Percentiles rank a stretch among this genome's conserved stretches.
Evolutionary conservation across 2,113 vertebrate species (phyloP).

Genomic region (Chlorodrepanis virens): DNA sequence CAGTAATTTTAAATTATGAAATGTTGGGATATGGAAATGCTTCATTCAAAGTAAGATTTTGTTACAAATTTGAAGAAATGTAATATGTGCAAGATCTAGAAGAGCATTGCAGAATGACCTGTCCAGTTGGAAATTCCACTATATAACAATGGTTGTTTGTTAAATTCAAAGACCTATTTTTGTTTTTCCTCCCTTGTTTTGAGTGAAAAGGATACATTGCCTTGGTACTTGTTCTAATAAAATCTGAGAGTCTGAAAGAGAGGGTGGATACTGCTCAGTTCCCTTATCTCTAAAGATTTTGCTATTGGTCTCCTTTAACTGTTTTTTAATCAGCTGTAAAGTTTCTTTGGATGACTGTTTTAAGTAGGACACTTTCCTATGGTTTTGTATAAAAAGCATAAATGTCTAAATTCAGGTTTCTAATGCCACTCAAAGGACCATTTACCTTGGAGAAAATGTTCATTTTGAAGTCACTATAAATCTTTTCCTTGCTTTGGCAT

Average conservation of each 20-base stretch:
- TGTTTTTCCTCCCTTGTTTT: not conserved
- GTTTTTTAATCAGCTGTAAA: not conserved
- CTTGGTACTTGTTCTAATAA: not conserved
- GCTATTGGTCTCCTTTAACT: not conserved
- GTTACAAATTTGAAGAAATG: not conserved
- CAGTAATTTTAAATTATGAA: not conserved
- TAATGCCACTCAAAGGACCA: not conserved
- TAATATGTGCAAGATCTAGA: not conserved
- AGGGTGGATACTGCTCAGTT: not conserved
- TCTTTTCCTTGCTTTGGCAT: not conserved
- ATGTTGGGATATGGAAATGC: not conserved
- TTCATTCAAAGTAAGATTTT: not conserved
- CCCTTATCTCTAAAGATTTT: not conserved
- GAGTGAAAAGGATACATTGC: not conserved
- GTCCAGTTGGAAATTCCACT: not conserved
- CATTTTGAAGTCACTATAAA: not conserved
- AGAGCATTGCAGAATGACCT: not conserved
- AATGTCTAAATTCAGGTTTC: not conserved
- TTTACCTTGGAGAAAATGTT: not conserved
- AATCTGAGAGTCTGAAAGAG: not conserved
- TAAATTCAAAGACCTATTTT: not conserved
- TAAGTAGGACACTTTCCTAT: not conserved
- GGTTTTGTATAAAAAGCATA: not conserved
- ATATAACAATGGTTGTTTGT: not conserved
- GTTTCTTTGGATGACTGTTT: not conserved